Percentiles rank a stretch among this genome's conserved stretches.
Conservation (phyloP, 1,140 invertebrate species). For the Oryctes rhinoceros region DNA sequence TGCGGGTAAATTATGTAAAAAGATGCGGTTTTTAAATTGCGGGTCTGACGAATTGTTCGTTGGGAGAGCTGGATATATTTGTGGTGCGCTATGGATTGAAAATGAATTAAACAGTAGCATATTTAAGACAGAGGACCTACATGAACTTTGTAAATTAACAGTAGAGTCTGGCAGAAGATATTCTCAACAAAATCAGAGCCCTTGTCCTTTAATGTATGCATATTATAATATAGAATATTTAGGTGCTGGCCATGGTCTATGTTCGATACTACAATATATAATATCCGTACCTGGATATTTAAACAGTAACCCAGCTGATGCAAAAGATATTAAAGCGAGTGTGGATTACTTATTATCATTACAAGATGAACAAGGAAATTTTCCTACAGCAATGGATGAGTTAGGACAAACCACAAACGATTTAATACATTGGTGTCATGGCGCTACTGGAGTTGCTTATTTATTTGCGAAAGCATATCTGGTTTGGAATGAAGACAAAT, state of each 20-base stretch:
- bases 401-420: constrained; percentile 67
- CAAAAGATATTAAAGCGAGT: constrained; percentile 65
- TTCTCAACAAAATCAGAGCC: constrained; percentile 66
- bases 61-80: constrained; percentile 77
- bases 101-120: constrained; percentile 66
- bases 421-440: constrained; percentile 90
- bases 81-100: constrained; percentile 77
- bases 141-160: constrained; percentile 73
- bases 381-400: constrained; percentile 80
- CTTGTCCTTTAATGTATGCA: constrained; percentile 82
- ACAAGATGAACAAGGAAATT: constrained; percentile 74
- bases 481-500: constrained; percentile 77
- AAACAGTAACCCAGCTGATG: constrained; percentile 63
- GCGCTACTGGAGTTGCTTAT: constrained; percentile 82
- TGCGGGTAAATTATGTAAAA: constrained; percentile 60
- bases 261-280: constrained; percentile 72
- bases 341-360: constrained; percentile 72
- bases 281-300: constrained; percentile 73
- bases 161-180: constrained; percentile 76
- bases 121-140: constrained; percentile 65
- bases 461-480: constrained; percentile 83
- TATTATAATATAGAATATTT: constrained; percentile 88
- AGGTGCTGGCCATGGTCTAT: constrained; percentile 82
- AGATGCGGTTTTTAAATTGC: constrained; percentile 70
- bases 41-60: constrained; percentile 87